Evolutionary conservation across 1,140 invertebrate species (phyloP).

Genomic region (Drosophila pachea): DNA sequence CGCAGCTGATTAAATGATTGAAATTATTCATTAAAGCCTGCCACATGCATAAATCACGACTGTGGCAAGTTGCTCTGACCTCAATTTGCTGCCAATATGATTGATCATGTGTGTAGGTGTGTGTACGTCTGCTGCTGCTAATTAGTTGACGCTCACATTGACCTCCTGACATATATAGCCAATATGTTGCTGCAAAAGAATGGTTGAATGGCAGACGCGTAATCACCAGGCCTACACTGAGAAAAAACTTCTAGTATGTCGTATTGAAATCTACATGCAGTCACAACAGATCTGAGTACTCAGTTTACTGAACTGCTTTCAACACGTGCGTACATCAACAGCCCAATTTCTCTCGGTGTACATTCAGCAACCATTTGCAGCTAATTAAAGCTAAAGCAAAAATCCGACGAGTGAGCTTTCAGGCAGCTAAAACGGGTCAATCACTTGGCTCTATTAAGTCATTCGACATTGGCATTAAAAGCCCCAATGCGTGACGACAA

Average conservation of each 20-base stretch:
- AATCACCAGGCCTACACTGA: background rate
- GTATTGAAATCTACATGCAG: too few species aligned
- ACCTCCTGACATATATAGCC: constrained; percentile 41
- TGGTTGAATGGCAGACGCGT: constrained; percentile 51
- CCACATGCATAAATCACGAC: constrained; percentile 38
- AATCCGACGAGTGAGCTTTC: background rate
- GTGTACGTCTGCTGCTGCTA: constrained; percentile 37
- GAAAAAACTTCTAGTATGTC: background rate
- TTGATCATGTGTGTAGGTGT: constrained; percentile 45
- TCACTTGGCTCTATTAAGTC: constrained; percentile 15
- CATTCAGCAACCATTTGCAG: background rate
- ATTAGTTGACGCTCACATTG: constrained; percentile 58
- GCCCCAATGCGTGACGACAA: constrained; percentile 2
- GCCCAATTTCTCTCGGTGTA: constrained; percentile 3
- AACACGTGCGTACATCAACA: too few species aligned
- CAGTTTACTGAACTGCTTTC: background rate
- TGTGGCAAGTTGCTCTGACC: constrained; percentile 24
- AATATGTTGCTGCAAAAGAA: constrained; percentile 51
- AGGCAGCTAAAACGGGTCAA: constrained; percentile 10
- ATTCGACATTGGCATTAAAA: constrained; percentile 19
- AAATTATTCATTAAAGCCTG: constrained; percentile 56
- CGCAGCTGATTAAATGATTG: constrained; percentile 56
- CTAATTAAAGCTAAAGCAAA: background rate
- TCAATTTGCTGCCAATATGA: constrained; percentile 42
- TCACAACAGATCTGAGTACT: too few species aligned